Evolutionary conservation across 1,140 invertebrate species (phyloP).

Genomic region (Drosophila nigromelanica): DNA sequence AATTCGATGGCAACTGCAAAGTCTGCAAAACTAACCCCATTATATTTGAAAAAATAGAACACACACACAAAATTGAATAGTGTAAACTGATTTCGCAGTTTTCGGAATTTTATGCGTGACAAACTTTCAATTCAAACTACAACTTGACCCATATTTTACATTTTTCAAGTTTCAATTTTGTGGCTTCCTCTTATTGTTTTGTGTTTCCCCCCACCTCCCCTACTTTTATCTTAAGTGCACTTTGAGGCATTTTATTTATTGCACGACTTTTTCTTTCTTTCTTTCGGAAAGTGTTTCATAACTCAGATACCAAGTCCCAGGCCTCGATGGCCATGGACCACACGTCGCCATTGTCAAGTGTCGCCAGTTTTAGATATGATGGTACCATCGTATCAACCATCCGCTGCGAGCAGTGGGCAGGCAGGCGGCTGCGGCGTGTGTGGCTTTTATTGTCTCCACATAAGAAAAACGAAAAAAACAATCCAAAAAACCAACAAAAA

Average conservation of each 20-base stretch:
- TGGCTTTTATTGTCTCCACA: constrained; percentile 68
- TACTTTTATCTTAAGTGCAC: constrained; percentile 74
- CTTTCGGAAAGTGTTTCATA: constrained; percentile 72
- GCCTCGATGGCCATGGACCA: constrained; percentile 53
- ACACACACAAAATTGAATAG: too few species aligned
- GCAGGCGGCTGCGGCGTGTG: constrained; percentile 49
- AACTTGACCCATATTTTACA: constrained; percentile 66
- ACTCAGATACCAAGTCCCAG: constrained; percentile 50
- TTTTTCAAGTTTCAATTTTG: constrained; percentile 18
- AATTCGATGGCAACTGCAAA: constrained; percentile 2
- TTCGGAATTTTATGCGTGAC: constrained; percentile 16
- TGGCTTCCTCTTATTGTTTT: constrained; percentile 21
- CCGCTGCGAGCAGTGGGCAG: constrained; percentile 42
- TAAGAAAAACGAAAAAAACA: constrained; percentile 57
- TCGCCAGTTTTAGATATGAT: constrained; percentile 60
- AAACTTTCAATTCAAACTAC: constrained; percentile 14
- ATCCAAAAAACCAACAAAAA: constrained; percentile 22
- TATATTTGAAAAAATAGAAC: too few species aligned
- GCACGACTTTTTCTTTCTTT: constrained; percentile 70
- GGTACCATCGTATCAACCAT: constrained; percentile 59
- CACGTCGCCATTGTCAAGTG: constrained; percentile 77
- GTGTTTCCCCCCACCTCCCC: constrained; percentile 14
- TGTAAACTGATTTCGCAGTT: background rate
- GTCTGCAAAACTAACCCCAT: background rate
- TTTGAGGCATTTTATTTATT: constrained; percentile 80